Base-by-base conservation (phyloP, 92 coral and sea anemone species). In the Nematostella vectensis region DNA sequence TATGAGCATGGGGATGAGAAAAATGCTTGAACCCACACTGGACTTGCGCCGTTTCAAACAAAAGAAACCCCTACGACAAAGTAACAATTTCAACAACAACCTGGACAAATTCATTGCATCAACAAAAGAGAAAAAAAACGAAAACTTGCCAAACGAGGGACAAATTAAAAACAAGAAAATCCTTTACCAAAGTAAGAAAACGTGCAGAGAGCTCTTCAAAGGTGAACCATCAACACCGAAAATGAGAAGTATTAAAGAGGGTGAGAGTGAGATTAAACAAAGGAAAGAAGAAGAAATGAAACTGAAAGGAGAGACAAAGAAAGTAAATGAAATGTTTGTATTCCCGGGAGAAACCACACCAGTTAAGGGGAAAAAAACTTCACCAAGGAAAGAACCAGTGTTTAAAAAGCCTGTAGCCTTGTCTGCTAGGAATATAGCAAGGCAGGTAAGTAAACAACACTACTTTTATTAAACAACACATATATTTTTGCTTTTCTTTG, bases 1-100 rank as follows among this genome's bases (percentile, higher is more conserved):
- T 8, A 65, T 53, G 18, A 51, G 61, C 10, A 44, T 33, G 4
- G 71, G 71, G 19, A 54, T 65, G 62, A 16, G 25, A 43, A 65
- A 54, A 22, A 58, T 61, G 36, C 42, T 65, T 20, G 71, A 65
- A 33, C 71, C 71, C 4, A 62, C 54, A 0, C 44, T 65, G 9
- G 51, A 10, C 21, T 11, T 45, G 23, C 51, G 51, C 23, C 51
- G 51, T 33, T 15, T 33, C 8, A 33, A 33, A 33, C 40, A 33
- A 33, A 33, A 15, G 40, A 33, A 33, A 33, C 8, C 15, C 40
- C 40, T 33, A 15, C 40, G 15, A 33, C 6, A 15, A 15, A 6
- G 40, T 33, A n/a, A n/a, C n/a, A n/a, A n/a, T n/a, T n/a, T n/a
- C n/a, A n/a, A n/a, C n/a, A n/a, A n/a, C n/a, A n/a, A n/a, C n/a